Evolutionary conservation across 2,113 vertebrate species (phyloP).

Genomic region (Anolis carolinensis): DNA sequence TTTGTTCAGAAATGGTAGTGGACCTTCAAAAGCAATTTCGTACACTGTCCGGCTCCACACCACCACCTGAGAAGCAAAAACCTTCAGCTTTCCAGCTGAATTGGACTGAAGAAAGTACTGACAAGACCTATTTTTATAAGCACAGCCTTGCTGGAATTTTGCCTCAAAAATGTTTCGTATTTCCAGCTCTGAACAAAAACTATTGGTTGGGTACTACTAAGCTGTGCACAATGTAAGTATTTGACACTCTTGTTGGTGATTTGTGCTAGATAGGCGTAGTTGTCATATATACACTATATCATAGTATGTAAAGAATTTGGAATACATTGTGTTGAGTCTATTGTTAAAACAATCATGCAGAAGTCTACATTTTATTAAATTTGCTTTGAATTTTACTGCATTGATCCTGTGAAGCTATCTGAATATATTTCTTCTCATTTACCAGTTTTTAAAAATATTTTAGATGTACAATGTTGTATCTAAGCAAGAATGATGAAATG

Average conservation of each 20-base stretch:
- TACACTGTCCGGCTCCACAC: conserved; percentile 67
- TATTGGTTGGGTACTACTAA: conserved; percentile 86
- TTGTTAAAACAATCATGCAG: neutral
- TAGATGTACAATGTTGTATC: too few species aligned
- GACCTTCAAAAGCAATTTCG: conserved; percentile 83
- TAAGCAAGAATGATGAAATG: conserved; percentile 24
- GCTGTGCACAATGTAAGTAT: conserved; percentile 74
- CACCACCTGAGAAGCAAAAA: conserved; percentile 30
- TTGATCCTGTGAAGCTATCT: too few species aligned
- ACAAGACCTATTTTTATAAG: conserved; percentile 79
- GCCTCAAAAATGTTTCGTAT: conserved; percentile 54
- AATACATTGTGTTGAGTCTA: neutral
- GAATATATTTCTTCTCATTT: too few species aligned
- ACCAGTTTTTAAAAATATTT: too few species aligned
- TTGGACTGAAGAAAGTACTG: conserved; percentile 79
- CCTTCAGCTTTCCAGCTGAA: conserved; percentile 86
- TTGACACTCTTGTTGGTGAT: conserved; percentile 26
- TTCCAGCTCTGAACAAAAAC: conserved; percentile 63
- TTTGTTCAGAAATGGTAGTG: conserved; percentile 79
- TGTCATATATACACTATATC: neutral
- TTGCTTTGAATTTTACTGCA: too few species aligned
- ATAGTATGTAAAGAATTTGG: neutral
- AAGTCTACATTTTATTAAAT: neutral
- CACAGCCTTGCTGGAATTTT: conserved; percentile 78
- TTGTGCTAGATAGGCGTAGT: neutral